Conservation (phyloP, 2,113 vertebrate species). For the Antechinus stuartii region DNA sequence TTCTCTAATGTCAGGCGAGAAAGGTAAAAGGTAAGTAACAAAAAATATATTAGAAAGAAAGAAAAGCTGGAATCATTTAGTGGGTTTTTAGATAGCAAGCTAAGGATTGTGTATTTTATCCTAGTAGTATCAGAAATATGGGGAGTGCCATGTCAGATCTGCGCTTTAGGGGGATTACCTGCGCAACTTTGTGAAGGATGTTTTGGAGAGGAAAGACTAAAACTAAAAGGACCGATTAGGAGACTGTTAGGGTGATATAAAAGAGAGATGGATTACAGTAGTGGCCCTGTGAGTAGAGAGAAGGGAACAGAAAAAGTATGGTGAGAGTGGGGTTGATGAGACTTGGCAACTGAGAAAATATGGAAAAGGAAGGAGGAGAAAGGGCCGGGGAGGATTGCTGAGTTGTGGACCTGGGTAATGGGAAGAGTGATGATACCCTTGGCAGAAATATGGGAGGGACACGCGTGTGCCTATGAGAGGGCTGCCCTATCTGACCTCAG, state of each 20-base stretch:
- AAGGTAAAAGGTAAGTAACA: too few species aligned
- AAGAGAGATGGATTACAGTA: neutral
- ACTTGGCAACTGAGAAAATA: neutral
- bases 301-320: neutral
- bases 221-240: neutral
- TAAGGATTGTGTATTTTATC: neutral
- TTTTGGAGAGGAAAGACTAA: neutral
- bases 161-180: neutral
- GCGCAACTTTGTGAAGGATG: neutral
- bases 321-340: neutral
- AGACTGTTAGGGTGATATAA: neutral
- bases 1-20: too few species aligned
- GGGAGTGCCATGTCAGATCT: neutral
- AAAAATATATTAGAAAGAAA: too few species aligned
- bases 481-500: too few species aligned
- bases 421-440: too few species aligned
- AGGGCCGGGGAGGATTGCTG: neutral
- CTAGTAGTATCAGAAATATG: neutral
- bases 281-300: neutral
- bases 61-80: too few species aligned
- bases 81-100: neutral
- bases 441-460: neutral
- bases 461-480: neutral
- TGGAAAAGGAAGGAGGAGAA: neutral
- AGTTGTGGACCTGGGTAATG: neutral